Evolutionary conservation across 2,797 vertebrate genomes (phyloP).

Genomic region (Atherinosoma microstoma): DNA sequence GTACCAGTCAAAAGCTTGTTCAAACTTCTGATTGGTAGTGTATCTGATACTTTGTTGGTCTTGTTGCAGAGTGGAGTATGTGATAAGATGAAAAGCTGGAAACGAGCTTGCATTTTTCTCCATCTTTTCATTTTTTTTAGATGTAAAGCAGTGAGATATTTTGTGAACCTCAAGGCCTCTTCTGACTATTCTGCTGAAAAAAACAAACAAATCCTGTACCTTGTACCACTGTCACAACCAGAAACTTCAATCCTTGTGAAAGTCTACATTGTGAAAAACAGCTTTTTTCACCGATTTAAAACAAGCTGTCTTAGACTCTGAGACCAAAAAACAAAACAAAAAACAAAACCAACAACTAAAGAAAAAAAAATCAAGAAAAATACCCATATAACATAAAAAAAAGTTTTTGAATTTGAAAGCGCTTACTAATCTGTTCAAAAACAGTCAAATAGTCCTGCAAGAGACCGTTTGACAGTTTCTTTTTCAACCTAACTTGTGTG

Average conservation of each 20-base stretch:
- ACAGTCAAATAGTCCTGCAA: conserved; percentile 23
- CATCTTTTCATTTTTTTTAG: not conserved
- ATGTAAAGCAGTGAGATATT: not conserved
- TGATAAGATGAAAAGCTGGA: conserved; percentile 6
- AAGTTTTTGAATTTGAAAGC: conserved; percentile 65
- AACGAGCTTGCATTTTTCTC: not conserved
- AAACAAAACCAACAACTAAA: conserved; percentile 28
- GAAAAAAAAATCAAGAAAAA: conserved; percentile 60
- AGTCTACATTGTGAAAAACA: conserved; percentile 9
- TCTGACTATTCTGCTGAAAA: conserved; percentile 9
- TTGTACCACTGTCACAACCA: conserved; percentile 18
- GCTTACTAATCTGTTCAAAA: conserved; percentile 52
- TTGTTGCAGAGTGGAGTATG: conserved; percentile 30
- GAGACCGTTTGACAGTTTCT: not conserved
- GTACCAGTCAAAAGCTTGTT: not conserved
- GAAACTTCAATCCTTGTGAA: conserved; percentile 30
- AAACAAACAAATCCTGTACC: not conserved
- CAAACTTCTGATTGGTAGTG: not conserved
- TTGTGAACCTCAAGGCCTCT: not conserved
- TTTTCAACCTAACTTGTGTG: conserved; percentile 12
- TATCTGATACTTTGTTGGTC: conserved; percentile 20
- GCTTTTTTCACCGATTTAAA: conserved; percentile 32
- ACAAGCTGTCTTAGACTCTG: conserved; percentile 78
- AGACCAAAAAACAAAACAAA: conserved; percentile 37
- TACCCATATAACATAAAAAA: conserved; percentile 53